These are phyloP conservation scores for Dissostichus mawsoni DNA, from an alignment of 2,113 vertebrate genomes.

Conservation along the genomic window DNA sequence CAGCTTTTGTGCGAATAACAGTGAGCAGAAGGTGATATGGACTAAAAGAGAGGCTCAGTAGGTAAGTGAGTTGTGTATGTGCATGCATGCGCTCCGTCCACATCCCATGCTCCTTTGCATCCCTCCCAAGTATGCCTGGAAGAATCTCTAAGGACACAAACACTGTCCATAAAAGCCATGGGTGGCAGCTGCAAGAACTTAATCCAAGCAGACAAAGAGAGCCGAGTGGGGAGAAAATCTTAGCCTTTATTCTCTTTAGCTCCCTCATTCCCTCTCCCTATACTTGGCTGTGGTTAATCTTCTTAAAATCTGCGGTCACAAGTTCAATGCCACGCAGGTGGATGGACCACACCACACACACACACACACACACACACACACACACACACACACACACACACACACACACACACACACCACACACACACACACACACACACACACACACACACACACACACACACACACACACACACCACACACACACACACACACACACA, in stretches of 20 bases:
- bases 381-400: no score
- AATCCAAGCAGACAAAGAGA: constrained; percentile 83
- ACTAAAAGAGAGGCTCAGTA: constrained; percentile 12
- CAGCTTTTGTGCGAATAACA: constrained; percentile 47
- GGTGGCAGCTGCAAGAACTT: constrained; percentile 83
- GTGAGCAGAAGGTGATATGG: constrained; percentile 24
- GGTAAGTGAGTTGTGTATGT: constrained; percentile 21
- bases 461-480: no score
- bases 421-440: no score
- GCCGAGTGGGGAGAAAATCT: constrained; percentile 79
- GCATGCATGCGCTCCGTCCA: constrained; percentile 29
- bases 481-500: constrained; percentile 45
- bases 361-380: background rate
- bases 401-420: no score
- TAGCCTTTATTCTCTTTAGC: constrained; percentile 76
- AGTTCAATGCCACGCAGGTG: constrained; percentile 83
- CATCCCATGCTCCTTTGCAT: constrained; percentile 55
- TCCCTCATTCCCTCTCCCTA: constrained; percentile 78
- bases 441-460: no score
- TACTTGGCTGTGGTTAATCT: constrained; percentile 82
- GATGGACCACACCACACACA: constrained; percentile 75
- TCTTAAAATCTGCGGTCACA: constrained; percentile 83
- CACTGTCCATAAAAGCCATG: constrained; percentile 80
- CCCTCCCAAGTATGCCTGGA: constrained; percentile 66
- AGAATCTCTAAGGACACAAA: constrained; percentile 75